These are phyloP conservation scores for Pampusana beccarii DNA, from an alignment of 2,113 vertebrate genomes.

Conservation along the genomic window DNA sequence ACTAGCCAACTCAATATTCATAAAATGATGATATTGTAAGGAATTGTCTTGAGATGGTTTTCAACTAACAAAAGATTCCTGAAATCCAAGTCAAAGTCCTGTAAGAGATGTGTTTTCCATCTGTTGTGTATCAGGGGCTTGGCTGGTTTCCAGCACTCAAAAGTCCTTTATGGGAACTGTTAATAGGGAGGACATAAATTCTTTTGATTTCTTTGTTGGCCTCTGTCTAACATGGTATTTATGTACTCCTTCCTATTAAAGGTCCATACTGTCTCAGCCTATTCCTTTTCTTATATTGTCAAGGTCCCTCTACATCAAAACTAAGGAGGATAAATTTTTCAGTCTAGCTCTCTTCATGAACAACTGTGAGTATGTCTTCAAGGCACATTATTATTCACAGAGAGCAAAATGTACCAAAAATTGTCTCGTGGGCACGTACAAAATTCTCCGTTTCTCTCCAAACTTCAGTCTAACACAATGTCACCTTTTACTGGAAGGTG, in stretches of 20 bases:
- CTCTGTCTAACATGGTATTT: neutral
- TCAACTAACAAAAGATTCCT: neutral
- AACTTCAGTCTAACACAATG: neutral
- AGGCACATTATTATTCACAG: neutral
- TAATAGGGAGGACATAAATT: neutral
- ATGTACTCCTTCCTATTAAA: neutral
- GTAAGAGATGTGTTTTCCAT: neutral
- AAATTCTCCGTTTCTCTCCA: neutral
- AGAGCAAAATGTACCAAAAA: neutral
- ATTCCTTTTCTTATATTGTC: neutral
- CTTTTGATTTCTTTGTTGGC: neutral
- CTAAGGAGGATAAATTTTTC: neutral
- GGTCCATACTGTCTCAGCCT: neutral
- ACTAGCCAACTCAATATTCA: neutral
- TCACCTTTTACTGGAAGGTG: no score
- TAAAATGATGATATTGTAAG: neutral
- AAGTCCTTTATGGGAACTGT: neutral
- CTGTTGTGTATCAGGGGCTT: neutral
- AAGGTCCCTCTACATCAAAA: neutral
- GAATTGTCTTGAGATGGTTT: neutral
- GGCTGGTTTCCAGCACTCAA: neutral
- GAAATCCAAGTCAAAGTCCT: neutral
- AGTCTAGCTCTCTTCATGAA: neutral
- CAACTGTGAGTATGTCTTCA: neutral
- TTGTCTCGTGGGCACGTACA: fast-evolving